Evolutionary conservation across 92 coral and sea anemone genomes (phyloP), one percentile per base, ranked within the genome.

Genomic region (Anthopleura xanthogrammica): DNA sequence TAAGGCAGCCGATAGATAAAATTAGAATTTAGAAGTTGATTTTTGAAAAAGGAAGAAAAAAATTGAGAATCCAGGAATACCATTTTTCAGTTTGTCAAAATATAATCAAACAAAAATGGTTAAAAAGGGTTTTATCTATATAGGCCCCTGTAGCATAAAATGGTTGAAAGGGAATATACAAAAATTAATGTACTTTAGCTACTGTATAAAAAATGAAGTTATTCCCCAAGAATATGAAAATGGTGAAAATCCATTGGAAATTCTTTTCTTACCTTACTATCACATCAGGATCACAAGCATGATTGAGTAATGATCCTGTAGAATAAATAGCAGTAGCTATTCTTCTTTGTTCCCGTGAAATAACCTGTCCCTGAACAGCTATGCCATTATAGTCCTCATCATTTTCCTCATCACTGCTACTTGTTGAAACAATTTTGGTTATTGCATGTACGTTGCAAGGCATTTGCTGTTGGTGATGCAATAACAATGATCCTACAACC

Each of bases 241-340:
- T 5, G 5, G 50, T 5, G 5, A 5, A 2, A 46, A 46, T 46
- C 50, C 9, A 9, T 46, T 46, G 50, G 50, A 46, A 46, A 46
- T 46, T 46, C 50, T 62, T 56, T 57, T 80, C 91, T 83, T 55
- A 97, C 99, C 99, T 97, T 14, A 97, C 99, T 60, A 97, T 92
- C 50, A 97, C 98, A 87, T 97, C 99, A 13, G 99, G 99, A 81
- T 97, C 99, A 89, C 99, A 97, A 75, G 99, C 98, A 88, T 97
- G 99, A 84, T 97, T 97, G 83, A 97, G 85, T 72, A 97, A 73
- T 23, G 94, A 94, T 22, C 97, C 99, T 0, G 99, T 97, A 40
- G 98, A 96, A 87, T 97, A 97, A 62, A 97, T 88, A 29, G 95
- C 99, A 13, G 92, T 85, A 4, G 95, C 98, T 65, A 97, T 94